Conservation (phyloP, 2,888 invertebrate species). For the Dorcus parallelipipedus region DNA sequence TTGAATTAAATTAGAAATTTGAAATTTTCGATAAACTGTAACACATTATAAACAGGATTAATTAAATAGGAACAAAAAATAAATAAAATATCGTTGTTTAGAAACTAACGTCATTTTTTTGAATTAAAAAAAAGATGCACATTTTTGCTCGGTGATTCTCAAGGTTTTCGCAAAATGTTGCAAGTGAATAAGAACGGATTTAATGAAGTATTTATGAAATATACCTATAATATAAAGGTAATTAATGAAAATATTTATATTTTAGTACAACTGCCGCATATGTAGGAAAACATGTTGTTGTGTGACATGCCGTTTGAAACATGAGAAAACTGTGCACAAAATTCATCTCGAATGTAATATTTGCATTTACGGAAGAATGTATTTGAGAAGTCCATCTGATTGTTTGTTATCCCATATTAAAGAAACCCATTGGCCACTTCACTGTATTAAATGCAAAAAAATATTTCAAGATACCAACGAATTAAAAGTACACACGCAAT, state of each 20-base stretch:
- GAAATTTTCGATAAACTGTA: no score
- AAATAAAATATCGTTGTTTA: no score
- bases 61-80: no score
- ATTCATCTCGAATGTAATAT: conserved; percentile 37
- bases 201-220: no score
- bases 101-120: no score
- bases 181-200: no score
- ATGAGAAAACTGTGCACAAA: conserved; percentile 34
- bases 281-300: conserved; percentile 41
- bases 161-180: no score
- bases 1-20: no score
- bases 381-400: conserved; percentile 24
- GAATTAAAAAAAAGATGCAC: no score
- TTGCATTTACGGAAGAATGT: conserved; percentile 35
- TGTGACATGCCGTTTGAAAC: conserved; percentile 36
- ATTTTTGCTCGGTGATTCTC: no score
- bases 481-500: conserved; percentile 30
- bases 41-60: no score
- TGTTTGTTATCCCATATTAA: conserved; percentile 33
- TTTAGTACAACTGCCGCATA: conserved; percentile 39
- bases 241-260: conserved; percentile 17
- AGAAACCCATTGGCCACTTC: conserved; percentile 36
- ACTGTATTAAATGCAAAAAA: conserved; percentile 36
- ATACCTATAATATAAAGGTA: not conserved
- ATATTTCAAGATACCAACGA: conserved; percentile 32